These are phyloP conservation scores for Acleris cristana DNA, from an alignment of 2,888 invertebrate genomes.

Conservation along the genomic window DNA sequence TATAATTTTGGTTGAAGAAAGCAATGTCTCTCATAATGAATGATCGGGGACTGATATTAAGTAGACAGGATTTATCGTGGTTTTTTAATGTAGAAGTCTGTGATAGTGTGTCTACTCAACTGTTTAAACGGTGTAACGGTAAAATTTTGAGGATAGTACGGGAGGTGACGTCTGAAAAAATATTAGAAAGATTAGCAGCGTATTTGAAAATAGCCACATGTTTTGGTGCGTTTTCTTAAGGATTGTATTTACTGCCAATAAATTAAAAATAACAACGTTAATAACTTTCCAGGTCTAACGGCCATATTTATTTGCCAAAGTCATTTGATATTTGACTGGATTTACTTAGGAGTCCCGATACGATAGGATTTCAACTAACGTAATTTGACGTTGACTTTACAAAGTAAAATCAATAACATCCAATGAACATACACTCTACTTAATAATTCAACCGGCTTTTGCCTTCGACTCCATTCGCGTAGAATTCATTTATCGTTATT, in stretches of 20 bases:
- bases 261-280: too few relatives aligned
- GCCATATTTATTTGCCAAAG: too few relatives aligned
- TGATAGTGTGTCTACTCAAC: constrained; percentile 67
- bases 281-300: too few relatives aligned
- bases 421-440: constrained; percentile 7
- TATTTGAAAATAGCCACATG: too few relatives aligned
- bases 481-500: too few relatives aligned
- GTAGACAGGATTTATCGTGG: constrained; percentile 73
- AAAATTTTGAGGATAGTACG: constrained; percentile 44
- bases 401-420: not conserved
- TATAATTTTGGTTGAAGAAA: constrained; percentile 14
- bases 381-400: too few relatives aligned
- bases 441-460: constrained; percentile 14
- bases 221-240: too few relatives aligned
- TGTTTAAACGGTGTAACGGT: constrained; percentile 73
- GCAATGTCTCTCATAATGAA: constrained; percentile 52
- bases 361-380: too few relatives aligned
- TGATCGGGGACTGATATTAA: constrained; percentile 74
- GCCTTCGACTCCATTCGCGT: constrained; percentile 1
- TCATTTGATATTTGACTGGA: too few relatives aligned
- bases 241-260: too few relatives aligned
- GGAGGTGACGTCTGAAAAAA: not conserved
- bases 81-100: constrained; percentile 68
- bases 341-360: too few relatives aligned
- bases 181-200: not conserved